Percentiles rank a stretch among this genome's conserved stretches.
These are phyloP conservation scores for Dipus sagitta DNA, from an alignment of 2,797 vertebrate species.

Conservation along the genomic window DNA sequence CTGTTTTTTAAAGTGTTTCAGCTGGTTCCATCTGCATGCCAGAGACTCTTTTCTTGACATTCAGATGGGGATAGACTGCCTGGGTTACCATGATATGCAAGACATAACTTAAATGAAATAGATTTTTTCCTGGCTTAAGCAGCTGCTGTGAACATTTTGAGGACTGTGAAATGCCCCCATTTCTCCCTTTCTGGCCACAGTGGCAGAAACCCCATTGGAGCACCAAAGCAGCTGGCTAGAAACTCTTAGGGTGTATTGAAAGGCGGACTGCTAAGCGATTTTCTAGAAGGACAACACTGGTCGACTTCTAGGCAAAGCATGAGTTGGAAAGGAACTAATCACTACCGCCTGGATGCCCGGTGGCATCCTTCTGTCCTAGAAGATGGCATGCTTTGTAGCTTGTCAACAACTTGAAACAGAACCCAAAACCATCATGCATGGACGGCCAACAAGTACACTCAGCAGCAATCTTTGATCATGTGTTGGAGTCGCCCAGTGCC, in stretches of 20 bases:
- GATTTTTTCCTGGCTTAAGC: constrained; percentile 31
- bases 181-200: not conserved
- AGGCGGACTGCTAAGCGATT: not conserved
- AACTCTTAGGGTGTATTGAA: constrained; percentile 19
- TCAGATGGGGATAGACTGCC: constrained; percentile 64
- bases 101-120: constrained; percentile 16
- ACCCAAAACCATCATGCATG: not conserved
- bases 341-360: not conserved
- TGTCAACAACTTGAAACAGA: not conserved
- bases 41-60: not conserved
- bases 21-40: not conserved
- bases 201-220: not conserved
- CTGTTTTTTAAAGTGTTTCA: constrained; percentile 39
- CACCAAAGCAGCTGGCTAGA: not conserved
- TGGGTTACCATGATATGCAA: constrained; percentile 53
- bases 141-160: constrained; percentile 63
- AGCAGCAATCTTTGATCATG: not conserved
- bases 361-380: not conserved
- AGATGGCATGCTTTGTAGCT: not conserved
- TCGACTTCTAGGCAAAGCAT: not conserved
- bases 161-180: constrained; percentile 8
- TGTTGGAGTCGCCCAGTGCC: not conserved
- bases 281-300: not conserved
- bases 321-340: constrained; percentile 4
- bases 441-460: not conserved